These are phyloP conservation scores for Oligia latruncula DNA, from an alignment of 2,888 invertebrate species.

Conservation along the genomic window DNA sequence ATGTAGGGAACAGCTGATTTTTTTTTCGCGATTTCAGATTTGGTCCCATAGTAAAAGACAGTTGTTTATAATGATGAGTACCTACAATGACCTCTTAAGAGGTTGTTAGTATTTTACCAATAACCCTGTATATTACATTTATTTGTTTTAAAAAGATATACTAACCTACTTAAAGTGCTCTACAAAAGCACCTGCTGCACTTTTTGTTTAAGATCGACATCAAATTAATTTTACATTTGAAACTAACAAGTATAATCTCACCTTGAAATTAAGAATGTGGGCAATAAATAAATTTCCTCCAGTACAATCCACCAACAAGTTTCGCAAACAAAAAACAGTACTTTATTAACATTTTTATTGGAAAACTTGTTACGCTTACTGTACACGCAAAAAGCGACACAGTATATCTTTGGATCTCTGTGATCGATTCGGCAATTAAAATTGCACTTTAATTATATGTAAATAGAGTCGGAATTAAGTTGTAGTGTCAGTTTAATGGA, in stretches of 20 bases:
- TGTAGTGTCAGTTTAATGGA: conserved; percentile 40
- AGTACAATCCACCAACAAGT: conserved; percentile 52
- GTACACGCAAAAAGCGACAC: conserved; percentile 55
- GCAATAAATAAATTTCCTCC: conserved; percentile 59
- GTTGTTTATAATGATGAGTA: no score
- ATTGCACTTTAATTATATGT: conserved; percentile 34
- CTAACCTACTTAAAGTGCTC: neutral
- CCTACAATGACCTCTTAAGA: no score
- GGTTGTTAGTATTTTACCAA: no score
- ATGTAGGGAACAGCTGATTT: no score
- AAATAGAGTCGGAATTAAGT: conserved; percentile 54
- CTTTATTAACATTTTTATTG: conserved; percentile 69
- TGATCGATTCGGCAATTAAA: conserved; percentile 44
- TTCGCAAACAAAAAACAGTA: conserved; percentile 45
- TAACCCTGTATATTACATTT: no score
- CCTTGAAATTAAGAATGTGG: conserved; percentile 54
- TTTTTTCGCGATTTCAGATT: no score
- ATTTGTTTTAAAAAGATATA: no score
- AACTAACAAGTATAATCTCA: conserved; percentile 52
- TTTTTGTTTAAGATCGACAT: conserved; percentile 3
- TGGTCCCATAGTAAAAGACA: no score
- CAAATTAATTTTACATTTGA: conserved; percentile 52
- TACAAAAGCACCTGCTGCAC: conserved; percentile 9
- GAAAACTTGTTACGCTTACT: conserved; percentile 61
- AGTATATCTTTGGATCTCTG: conserved; percentile 50